A percentile compares a stretch with the other conserved stretches of the same genome.
phyloP scores from a whole-genome alignment of 1,140 invertebrate genomes.

The Cryptotermes secundus region DNA sequence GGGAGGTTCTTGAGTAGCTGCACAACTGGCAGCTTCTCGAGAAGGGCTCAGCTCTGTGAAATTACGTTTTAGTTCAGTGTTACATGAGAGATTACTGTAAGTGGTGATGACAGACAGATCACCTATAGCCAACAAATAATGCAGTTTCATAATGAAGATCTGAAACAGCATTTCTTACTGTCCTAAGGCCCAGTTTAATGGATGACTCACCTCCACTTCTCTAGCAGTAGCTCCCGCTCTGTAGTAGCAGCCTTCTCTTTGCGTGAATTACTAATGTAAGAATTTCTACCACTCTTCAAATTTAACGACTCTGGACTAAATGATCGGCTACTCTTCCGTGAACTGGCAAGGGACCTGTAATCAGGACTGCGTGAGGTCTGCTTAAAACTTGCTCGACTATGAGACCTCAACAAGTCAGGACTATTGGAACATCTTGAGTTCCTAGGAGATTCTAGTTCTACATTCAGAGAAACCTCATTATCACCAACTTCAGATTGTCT shows the following conservation, averaged over 20 bases:
- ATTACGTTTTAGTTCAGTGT: too few relatives aligned
- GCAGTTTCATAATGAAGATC: too few relatives aligned
- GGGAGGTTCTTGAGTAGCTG: too few relatives aligned
- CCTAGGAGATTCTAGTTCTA: neutral
- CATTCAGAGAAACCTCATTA: neutral
- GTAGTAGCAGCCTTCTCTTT: neutral
- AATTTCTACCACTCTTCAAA: neutral
- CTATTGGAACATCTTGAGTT: neutral
- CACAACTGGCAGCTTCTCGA: too few relatives aligned
- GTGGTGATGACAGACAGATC: too few relatives aligned
- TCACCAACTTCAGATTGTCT: neutral
- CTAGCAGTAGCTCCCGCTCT: slow-evolving; percentile 20
- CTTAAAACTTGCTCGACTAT: neutral
- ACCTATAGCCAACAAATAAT: too few relatives aligned
- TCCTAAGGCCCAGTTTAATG: too few relatives aligned
- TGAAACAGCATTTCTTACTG: too few relatives aligned
- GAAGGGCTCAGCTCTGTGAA: too few relatives aligned
- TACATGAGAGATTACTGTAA: too few relatives aligned
- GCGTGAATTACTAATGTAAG: neutral
- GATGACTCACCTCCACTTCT: slow-evolving; percentile 20
- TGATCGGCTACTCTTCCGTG: neutral
- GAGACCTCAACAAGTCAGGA: neutral
- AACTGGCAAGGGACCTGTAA: neutral
- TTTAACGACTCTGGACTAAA: neutral
- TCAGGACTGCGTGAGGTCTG: neutral